These are phyloP conservation scores for Coenonympha arcania DNA, from an alignment of 2,888 invertebrate genomes.

Conservation along the genomic window DNA sequence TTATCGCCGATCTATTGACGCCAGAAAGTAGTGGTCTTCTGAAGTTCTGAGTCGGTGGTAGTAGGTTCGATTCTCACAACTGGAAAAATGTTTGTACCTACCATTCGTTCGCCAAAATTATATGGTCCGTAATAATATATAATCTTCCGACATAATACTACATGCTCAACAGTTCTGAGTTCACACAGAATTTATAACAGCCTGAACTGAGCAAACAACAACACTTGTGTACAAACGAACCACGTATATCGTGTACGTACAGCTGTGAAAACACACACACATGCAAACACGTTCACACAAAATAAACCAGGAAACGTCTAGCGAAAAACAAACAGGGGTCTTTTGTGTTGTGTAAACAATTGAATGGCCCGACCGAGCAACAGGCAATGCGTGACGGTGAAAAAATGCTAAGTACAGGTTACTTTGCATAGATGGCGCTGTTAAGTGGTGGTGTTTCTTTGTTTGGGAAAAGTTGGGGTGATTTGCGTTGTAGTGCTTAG, in stretches of 20 bases:
- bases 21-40: too few relatives aligned
- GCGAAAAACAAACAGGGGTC: conserved; percentile 75
- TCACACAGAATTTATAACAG: conserved; percentile 57
- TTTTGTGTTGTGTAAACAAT: conserved; percentile 75
- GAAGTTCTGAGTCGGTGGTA: too few relatives aligned
- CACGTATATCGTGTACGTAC: too few relatives aligned
- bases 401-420: conserved; percentile 57
- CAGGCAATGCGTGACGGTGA: conserved; percentile 69
- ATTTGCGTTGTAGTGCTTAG: conserved; percentile 7
- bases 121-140: neutral
- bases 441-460: neutral
- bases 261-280: conserved; percentile 66
- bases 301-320: conserved; percentile 75
- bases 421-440: conserved; percentile 48
- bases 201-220: conserved; percentile 58
- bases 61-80: too few relatives aligned
- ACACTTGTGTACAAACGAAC: conserved; percentile 60
- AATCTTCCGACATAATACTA: neutral
- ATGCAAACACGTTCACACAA: conserved; percentile 52
- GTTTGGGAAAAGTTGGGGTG: conserved; percentile 1
- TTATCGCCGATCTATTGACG: too few relatives aligned
- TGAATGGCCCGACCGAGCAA: conserved; percentile 60
- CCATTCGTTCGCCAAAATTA: too few relatives aligned
- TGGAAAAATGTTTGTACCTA: too few relatives aligned
- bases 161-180: conserved; percentile 18